A percentile compares a stretch with the other conserved stretches of the same genome.
These are phyloP conservation scores for Amblyornis subalaris DNA, from an alignment of 2,113 vertebrate species.

Conservation along the genomic window DNA sequence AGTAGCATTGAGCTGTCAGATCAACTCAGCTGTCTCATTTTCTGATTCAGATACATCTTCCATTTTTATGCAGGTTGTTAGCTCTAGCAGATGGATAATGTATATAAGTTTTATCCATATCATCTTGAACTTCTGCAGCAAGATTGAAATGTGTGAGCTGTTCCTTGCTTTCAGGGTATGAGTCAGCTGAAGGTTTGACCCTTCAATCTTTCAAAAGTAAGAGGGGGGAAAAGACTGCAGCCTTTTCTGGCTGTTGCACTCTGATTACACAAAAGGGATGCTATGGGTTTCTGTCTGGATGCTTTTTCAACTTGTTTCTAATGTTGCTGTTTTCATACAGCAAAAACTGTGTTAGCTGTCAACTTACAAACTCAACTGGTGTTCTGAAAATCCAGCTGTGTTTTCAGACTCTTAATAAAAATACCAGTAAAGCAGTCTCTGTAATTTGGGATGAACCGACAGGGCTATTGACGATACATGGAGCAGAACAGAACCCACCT, in stretches of 20 bases:
- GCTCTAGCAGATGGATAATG: slow-evolving; percentile 11
- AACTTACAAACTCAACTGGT: not conserved
- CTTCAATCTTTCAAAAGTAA: slow-evolving; percentile 18
- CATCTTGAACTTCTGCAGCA: slow-evolving; percentile 8
- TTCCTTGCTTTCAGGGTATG: slow-evolving; percentile 5
- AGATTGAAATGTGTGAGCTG: slow-evolving; percentile 16
- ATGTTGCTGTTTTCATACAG: not conserved
- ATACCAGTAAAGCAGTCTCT: not conserved
- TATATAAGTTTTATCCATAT: not conserved
- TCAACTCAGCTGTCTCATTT: not conserved
- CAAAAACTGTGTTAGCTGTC: not conserved
- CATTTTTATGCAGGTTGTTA: not conserved
- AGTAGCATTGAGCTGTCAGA: not conserved
- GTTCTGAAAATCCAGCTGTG: slow-evolving; percentile 1
- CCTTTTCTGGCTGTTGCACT: not conserved
- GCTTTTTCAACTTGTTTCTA: not conserved
- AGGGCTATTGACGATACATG: not conserved
- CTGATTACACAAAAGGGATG: not conserved
- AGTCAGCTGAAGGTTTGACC: slow-evolving; percentile 31
- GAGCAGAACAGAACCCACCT: slow-evolving; percentile 1
- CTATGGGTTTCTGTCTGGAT: not conserved
- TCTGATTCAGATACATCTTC: slow-evolving; percentile 17
- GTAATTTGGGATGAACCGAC: not conserved
- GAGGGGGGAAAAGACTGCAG: not conserved
- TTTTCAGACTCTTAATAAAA: slow-evolving; percentile 10